Evolutionary conservation across 1,140 invertebrate species (phyloP), one percentile per base, ranked within the genome.

Genomic region (Danaus melanippus): DNA sequence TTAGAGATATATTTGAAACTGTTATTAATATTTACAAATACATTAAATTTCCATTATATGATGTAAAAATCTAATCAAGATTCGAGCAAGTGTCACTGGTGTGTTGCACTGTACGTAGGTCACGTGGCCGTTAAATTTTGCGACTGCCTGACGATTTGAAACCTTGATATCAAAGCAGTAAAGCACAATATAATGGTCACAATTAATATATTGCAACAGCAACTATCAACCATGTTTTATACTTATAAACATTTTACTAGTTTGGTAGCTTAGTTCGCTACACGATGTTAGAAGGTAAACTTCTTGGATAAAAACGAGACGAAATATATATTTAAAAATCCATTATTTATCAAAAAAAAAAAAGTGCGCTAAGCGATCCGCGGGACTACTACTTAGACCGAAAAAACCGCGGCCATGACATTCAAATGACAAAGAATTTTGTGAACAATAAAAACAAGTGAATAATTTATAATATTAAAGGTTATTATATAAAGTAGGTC

Each of bases 171-270:
- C 7, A 10, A 11, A 12, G 8, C 0, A 47, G 67, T 72, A 79
- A 53, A 42, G 62, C 47, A n/a, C 32, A 60, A 44, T 58, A 17
- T 58, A 39, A 12, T 12, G 40, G 45, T 12, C 10, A 47, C 47
- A 65, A 64, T 61, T 56, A 44, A 41, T 39, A 40, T 60, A 71
- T 80, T 83, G 73, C 79, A 69, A 83, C 77, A 83, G 66, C 64
- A 61, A 67, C 64, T 68, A 67, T 64, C 71, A 58, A 67, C 55
- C 63, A 66, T 71, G 71, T 78, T 82, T 80, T 74, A 78, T 81
- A 84, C 76, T 79, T 79, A 76, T 76, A 82, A 81, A 82, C 79
- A 77, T 76, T 78, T 75, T 81, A 71, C 68, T 77, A 72, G 72
- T 76, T 74, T 69, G 71, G 68, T 72, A 56, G 78, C 67, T 84